Percentiles rank a stretch among this genome's conserved stretches.
Conservation (phyloP, 2,888 invertebrate species). For the Meloe dianella region DNA sequence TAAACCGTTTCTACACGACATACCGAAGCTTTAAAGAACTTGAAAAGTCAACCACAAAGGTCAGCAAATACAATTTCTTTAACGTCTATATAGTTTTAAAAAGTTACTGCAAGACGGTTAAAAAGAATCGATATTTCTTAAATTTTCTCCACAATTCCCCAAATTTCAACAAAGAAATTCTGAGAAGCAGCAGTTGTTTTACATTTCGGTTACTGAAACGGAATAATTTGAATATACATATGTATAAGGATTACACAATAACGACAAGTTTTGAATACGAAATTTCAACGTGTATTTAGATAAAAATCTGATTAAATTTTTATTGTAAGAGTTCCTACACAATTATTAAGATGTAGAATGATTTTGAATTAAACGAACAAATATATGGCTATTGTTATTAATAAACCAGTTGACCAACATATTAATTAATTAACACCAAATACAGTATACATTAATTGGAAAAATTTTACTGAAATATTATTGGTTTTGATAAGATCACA, state of each 20-base stretch:
- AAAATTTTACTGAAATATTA: neutral
- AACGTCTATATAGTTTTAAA: no score
- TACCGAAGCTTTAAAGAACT: no score
- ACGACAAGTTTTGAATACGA: slow-evolving; percentile 3
- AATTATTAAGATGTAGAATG: neutral
- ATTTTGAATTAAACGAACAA: neutral
- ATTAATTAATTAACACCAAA: slow-evolving; percentile 2
- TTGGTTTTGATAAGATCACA: slow-evolving; percentile 5
- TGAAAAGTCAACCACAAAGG: no score
- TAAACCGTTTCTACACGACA: no score
- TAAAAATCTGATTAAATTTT: neutral
- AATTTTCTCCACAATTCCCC: no score
- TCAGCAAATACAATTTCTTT: no score
- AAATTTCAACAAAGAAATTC: neutral
- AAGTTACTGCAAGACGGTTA: no score
- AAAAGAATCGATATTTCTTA: no score
- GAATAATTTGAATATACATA: neutral
- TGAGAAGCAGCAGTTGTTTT: neutral
- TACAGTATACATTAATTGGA: neutral
- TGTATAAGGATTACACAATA: neutral
- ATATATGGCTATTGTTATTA: neutral
- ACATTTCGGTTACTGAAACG: neutral
- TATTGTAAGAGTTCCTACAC: neutral
- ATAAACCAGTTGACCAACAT: neutral
- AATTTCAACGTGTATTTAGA: neutral